phyloP scores from a whole-genome alignment of 2,888 invertebrate genomes.

The Tethea ocularis region DNA sequence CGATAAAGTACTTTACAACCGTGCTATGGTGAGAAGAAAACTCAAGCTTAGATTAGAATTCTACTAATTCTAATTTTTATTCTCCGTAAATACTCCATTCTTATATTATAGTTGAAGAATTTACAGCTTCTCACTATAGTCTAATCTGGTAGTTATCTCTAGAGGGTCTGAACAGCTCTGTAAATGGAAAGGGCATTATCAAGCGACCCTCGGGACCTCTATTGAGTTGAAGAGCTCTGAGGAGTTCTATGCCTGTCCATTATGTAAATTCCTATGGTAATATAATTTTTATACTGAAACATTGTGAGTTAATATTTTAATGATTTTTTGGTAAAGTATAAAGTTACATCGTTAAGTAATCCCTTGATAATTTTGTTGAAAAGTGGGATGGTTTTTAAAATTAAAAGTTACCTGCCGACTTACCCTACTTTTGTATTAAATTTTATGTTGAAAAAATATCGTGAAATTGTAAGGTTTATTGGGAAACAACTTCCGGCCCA shows the following conservation, averaged over 20 bases:
- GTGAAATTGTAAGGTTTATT: neutral
- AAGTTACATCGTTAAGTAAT: slow-evolving; percentile 1
- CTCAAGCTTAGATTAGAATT: too few relatives aligned
- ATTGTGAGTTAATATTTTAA: neutral
- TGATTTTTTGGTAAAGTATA: neutral
- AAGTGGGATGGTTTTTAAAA: neutral
- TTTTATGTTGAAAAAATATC: neutral
- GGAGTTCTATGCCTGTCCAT: slow-evolving; percentile 40
- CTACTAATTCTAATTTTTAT: too few relatives aligned
- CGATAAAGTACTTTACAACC: too few relatives aligned
- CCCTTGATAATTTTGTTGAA: neutral
- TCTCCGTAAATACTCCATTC: neutral
- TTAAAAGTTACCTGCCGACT: neutral
- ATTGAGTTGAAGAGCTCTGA: slow-evolving; percentile 35
- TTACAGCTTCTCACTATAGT: slow-evolving; percentile 25
- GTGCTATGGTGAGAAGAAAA: too few relatives aligned
- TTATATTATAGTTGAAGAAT: neutral
- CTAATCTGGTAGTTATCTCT: slow-evolving; percentile 49
- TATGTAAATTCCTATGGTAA: slow-evolving; percentile 46
- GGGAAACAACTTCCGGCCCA: neutral
- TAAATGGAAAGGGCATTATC: slow-evolving; percentile 62
- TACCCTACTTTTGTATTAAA: neutral
- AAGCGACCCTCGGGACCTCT: slow-evolving; percentile 50
- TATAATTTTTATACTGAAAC: slow-evolving; percentile 30
- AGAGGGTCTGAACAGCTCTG: slow-evolving; percentile 43